phyloP scores from a whole-genome alignment of 2,113 vertebrate genomes.

The Semnopithecus entellus region DNA sequence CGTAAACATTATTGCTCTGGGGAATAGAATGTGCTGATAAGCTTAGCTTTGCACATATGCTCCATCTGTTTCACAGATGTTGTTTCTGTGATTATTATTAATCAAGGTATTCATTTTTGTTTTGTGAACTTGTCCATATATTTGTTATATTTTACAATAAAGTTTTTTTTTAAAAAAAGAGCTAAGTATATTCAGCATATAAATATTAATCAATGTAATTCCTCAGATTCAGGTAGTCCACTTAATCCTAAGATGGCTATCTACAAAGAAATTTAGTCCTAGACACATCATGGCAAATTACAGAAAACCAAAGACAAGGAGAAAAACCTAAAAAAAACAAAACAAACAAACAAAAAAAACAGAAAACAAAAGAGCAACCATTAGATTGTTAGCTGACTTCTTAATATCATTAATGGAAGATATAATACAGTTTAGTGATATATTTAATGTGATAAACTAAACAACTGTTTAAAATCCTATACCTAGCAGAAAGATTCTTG shows the following conservation, averaged over 20 bases:
- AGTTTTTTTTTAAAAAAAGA: background rate
- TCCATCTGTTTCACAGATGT: background rate
- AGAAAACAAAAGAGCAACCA: background rate
- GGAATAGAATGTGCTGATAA: background rate
- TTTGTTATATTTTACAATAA: background rate
- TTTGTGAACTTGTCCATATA: background rate
- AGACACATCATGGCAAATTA: constrained; percentile 19
- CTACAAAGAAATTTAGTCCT: background rate
- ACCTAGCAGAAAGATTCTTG: background rate
- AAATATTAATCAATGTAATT: background rate
- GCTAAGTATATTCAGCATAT: background rate
- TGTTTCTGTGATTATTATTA: constrained; percentile 11
- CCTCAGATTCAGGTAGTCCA: background rate
- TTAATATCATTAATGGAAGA: background rate
- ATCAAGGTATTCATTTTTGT: background rate
- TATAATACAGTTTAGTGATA: background rate
- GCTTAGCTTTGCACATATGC: background rate
- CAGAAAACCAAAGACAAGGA: background rate
- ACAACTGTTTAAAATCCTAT: constrained; percentile 6
- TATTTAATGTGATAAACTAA: background rate
- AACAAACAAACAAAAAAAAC: background rate
- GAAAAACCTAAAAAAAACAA: background rate
- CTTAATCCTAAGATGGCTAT: background rate
- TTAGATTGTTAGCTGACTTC: background rate
- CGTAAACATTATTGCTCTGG: background rate